Evolutionary conservation across 2,888 invertebrate species (phyloP), one percentile per base, ranked within the genome.

Genomic region (Pyrgus malvae): DNA sequence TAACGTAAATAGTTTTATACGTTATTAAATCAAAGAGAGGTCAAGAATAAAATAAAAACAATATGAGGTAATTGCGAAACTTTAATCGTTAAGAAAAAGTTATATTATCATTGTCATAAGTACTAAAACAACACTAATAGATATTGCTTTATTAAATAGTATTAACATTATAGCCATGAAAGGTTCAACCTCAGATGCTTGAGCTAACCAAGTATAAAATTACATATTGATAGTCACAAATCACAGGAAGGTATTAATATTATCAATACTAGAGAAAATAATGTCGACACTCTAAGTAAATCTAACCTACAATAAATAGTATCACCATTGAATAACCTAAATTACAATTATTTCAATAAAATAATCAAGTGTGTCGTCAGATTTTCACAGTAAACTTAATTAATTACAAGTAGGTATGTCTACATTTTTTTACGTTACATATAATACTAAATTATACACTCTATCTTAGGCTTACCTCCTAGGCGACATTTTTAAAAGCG

Each of bases 171-270:
- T 83, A 85, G 85, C 85, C 83, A 78, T 78, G 72, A 80, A 69
- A 78, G 80, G 76, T 80, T 75, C 70, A 77, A 82, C 75, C 74
- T 78, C 67, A 73, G 67, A 75, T 68, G 69, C 73, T 83, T 83
- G 81, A 88, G 81, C 83, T 83, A 84, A 80, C 80, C 76, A 76
- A 72, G 83, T 88, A 85, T 78, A 87, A 86, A 88, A 86, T 82
- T 83, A 65, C 60, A 67, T 58, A 82, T 80, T 69, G 82, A 80
- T 82, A 86, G 80, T 83, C 79, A 83, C 76, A 79, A 86, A 87
- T 88, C 86, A 88, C 88, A 88, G 86, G 84, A 88, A 85, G 79
- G 74, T 84, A 73, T 63, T 31, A 12, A 2, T 17, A 0, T 69
- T 73, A 75, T 78, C 71, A 74, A 80, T 80, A 78, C 80, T 81